These are phyloP conservation scores for Zophobas atratus DNA, from an alignment of 1,140 invertebrate species.

Conservation along the genomic window DNA sequence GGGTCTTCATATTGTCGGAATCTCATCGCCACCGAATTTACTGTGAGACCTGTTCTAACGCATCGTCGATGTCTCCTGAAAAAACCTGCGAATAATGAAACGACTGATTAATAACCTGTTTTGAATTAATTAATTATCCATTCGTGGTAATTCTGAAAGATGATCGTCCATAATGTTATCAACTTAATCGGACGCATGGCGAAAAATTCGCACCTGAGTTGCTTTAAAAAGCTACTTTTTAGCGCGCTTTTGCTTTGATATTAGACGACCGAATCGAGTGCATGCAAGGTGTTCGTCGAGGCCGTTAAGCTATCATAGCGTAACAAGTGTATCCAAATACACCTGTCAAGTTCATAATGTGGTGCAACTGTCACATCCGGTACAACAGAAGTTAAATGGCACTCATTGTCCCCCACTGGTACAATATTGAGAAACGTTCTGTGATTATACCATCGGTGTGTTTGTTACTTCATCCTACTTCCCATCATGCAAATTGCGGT, in stretches of 20 bases:
- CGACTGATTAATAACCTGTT: slow-evolving; percentile 31
- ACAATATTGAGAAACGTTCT: slow-evolving; percentile 30
- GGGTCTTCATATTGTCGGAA: slow-evolving; percentile 10
- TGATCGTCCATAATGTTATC: slow-evolving; percentile 4
- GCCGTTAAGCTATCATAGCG: slow-evolving; percentile 31
- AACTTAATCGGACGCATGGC: background rate
- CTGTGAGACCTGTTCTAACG: slow-evolving; percentile 13
- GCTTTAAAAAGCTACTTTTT: background rate
- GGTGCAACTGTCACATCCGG: slow-evolving; percentile 35
- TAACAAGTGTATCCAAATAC: slow-evolving; percentile 35
- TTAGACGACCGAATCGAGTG: background rate
- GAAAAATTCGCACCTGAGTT: too few relatives aligned
- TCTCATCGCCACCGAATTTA: background rate
- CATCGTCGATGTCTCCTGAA: slow-evolving; percentile 23
- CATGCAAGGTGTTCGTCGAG: slow-evolving; percentile 21
- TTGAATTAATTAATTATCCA: slow-evolving; percentile 6
- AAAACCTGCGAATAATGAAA: background rate
- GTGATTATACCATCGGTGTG: slow-evolving; percentile 27
- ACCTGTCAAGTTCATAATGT: slow-evolving; percentile 21
- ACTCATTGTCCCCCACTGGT: background rate
- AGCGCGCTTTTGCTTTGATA: background rate
- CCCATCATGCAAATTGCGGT: slow-evolving; percentile 14
- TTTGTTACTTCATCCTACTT: slow-evolving; percentile 26
- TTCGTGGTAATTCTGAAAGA: background rate
- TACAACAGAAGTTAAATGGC: slow-evolving; percentile 18